These are phyloP conservation scores for Platycnemis pennipes DNA, from an alignment of 2,888 invertebrate species.

Conservation along the genomic window DNA sequence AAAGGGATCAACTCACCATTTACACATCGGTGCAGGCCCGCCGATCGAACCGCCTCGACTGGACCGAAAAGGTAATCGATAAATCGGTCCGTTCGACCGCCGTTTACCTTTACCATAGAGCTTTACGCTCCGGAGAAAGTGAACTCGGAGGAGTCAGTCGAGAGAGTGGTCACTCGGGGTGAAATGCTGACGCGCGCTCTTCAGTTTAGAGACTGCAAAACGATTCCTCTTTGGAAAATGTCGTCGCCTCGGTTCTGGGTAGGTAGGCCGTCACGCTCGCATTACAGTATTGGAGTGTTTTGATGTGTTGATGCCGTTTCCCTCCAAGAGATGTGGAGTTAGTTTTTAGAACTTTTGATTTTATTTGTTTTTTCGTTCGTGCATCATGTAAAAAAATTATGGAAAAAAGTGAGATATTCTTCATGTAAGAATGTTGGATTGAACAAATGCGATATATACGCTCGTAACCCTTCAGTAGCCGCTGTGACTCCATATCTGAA, in stretches of 20 bases:
- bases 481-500: no score
- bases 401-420: no score
- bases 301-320: no score
- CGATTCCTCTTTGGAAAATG: neutral
- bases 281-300: no score
- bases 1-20: neutral
- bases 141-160: neutral
- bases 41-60: neutral
- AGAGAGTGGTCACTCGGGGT: neutral
- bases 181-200: neutral
- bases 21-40: neutral
- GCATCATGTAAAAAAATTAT: no score
- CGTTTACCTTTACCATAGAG: neutral
- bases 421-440: no score
- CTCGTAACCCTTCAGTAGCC: no score
- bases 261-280: neutral
- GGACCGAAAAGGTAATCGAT: neutral
- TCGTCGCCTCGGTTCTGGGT: neutral
- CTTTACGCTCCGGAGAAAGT: conserved; percentile 12
- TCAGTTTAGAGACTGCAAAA: neutral
- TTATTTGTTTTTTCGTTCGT: no score
- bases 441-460: no score
- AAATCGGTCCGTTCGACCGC: neutral
- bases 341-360: no score
- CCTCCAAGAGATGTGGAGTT: no score